phyloP scores from a whole-genome alignment of 2,113 vertebrate species.

The Carassius carassius region DNA sequence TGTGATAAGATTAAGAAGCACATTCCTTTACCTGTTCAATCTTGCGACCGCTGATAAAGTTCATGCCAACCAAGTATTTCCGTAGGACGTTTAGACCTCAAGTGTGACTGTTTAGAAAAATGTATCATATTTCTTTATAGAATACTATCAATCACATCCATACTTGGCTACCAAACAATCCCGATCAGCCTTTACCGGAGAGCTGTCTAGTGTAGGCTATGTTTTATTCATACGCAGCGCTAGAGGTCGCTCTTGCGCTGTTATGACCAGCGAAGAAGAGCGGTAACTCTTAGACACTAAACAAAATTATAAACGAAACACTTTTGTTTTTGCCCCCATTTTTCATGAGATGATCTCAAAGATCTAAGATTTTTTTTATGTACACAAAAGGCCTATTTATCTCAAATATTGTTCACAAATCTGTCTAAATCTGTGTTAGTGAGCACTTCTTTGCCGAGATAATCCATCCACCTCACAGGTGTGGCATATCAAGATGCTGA shows the following conservation, averaged over 20 bases:
- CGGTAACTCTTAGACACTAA: too few relatives aligned
- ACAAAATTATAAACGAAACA: too few relatives aligned
- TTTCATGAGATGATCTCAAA: too few relatives aligned
- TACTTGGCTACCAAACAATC: background rate
- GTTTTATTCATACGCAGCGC: background rate
- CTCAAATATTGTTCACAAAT: too few relatives aligned
- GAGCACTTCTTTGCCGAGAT: too few relatives aligned
- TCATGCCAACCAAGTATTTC: background rate
- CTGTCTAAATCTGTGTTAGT: too few relatives aligned
- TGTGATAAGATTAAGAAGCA: background rate
- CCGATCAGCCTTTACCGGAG: background rate
- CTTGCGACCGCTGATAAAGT: background rate
- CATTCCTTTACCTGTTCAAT: background rate
- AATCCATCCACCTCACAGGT: too few relatives aligned
- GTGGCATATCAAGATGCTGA: too few relatives aligned
- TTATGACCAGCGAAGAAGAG: background rate
- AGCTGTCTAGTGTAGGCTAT: background rate
- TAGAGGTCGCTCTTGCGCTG: background rate
- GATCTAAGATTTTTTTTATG: too few relatives aligned
- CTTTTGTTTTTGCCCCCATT: too few relatives aligned
- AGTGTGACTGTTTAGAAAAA: background rate
- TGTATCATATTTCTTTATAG: background rate
- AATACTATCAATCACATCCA: background rate
- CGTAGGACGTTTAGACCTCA: background rate
- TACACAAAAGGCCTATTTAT: too few relatives aligned